Base-by-base conservation (phyloP, 2,888 invertebrate genomes). In the Nysson spinosus region DNA sequence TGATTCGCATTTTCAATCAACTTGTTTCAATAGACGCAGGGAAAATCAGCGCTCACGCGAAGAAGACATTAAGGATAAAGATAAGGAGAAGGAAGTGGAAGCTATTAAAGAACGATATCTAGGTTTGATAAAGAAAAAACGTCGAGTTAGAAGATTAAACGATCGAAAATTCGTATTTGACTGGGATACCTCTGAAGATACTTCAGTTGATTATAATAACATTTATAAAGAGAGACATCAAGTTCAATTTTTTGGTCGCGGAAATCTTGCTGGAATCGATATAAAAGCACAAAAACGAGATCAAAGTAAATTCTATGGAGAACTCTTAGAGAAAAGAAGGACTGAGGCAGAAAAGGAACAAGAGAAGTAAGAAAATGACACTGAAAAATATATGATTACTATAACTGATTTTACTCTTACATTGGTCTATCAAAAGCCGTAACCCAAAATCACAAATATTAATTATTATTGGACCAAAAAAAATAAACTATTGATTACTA, bases 141-240 rank as follows among this genome's bases (percentile, higher is more conserved):
- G 98, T 9, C 90, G 98, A 57, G 96, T 98, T 0, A 90, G 99
- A 12, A 90, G 99, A 65, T 89, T 99, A 34, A 99, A 99, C 88
- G 99, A 99, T 85, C 90, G 99, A 11, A 99, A 99, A 88, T 99
- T 99, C 89, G 99, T 99, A 0, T 99, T 99, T 88, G 99, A 99
- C 88, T 99, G 99, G 99, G 99, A 99, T 89, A 98, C 97, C 0
- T 95, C 96, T 0, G 99, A 99, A 88, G 99, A 99, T 83, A 99
- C 99, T 0, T 97, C 98, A 1, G 93, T 94, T 66, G 99, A 99
- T 89, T 99, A 99, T 84, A 99, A 99, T 87, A 92, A 93, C 62
- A 89, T 99, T 16, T 99, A 99, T 84, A 99, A 98, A 87, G 97
- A 98, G 78, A 91, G 95, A 43, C 99, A 99, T 88, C 96, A 98